A percentile compares a stretch with the other conserved stretches of the same genome.
These are phyloP conservation scores for Falco berigora DNA, from an alignment of 2,797 vertebrate genomes.

Conservation along the genomic window DNA sequence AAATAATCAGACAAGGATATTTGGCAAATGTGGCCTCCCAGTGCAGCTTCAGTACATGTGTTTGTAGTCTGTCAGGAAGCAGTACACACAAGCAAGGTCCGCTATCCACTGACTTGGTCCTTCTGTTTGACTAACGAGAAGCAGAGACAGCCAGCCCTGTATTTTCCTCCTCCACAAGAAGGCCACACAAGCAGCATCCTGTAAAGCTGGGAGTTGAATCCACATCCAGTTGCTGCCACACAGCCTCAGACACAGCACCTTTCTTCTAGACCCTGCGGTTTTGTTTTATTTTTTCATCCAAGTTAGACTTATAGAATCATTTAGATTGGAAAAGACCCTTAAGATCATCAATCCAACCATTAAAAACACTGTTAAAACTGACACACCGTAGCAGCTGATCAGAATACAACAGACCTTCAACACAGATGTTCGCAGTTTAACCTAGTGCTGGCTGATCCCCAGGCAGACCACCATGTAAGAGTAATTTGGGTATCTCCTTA, in stretches of 20 bases:
- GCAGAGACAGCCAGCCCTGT: not conserved
- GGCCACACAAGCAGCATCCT: not conserved
- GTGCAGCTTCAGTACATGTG: accelerated
- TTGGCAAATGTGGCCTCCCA: accelerated
- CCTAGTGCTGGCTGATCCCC: not conserved
- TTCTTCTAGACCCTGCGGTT: not conserved
- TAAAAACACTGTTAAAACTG: not conserved
- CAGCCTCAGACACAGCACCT: not conserved
- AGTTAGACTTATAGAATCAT: not conserved
- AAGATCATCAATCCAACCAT: not conserved
- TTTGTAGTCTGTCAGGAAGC: not conserved
- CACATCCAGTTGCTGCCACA: not conserved
- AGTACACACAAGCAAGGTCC: not conserved
- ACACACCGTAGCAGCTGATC: not conserved
- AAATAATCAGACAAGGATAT: not conserved
- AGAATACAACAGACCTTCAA: not conserved
- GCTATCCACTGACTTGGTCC: not conserved
- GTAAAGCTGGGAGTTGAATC: not conserved
- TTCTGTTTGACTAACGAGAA: not conserved
- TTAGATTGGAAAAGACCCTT: not conserved
- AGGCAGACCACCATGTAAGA: not conserved
- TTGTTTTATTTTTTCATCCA: not conserved
- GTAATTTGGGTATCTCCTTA: not conserved
- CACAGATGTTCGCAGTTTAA: not conserved
- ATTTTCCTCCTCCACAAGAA: not conserved